These are phyloP conservation scores for Enteromius anoplus DNA, from an alignment of 2,797 vertebrate genomes.

Conservation along the genomic window DNA sequence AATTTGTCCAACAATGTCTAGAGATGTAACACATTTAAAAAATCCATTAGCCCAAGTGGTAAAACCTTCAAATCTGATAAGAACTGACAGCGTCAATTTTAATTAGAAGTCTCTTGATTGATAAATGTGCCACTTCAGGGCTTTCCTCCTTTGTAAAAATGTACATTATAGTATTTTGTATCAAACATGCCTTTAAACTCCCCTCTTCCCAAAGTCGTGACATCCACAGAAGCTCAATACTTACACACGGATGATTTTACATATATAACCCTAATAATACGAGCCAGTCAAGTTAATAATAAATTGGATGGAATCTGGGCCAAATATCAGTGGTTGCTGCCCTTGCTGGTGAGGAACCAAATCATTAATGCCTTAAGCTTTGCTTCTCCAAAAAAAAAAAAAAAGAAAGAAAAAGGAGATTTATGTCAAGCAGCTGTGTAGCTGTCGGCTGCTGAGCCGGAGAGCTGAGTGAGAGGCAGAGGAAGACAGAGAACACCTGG, in stretches of 20 bases:
- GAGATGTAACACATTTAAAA: slow-evolving; percentile 1
- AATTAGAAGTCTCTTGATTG: neutral
- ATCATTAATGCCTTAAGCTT: slow-evolving; percentile 43
- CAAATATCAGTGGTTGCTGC: slow-evolving; percentile 37
- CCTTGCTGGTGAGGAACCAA: slow-evolving; percentile 35
- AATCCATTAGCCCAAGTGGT: neutral
- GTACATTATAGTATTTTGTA: neutral
- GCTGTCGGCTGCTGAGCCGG: slow-evolving; percentile 29
- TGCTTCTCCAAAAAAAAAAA: slow-evolving; percentile 15
- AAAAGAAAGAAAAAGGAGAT: slow-evolving; percentile 34
- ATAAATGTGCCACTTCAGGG: neutral
- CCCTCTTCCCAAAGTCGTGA: neutral
- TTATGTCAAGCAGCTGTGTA: slow-evolving; percentile 60
- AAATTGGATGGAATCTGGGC: slow-evolving; percentile 16
- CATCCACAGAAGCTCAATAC: neutral
- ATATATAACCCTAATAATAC: neutral
- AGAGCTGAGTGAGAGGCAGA: slow-evolving; percentile 39
- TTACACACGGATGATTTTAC: neutral
- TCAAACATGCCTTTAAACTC: neutral
- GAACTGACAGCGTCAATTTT: neutral
- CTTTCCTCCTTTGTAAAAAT: neutral
- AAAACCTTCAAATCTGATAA: neutral
- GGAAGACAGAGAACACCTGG: slow-evolving; percentile 57
- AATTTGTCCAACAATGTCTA: slow-evolving; percentile 9
- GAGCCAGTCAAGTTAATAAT: neutral